These are phyloP conservation scores for Phenganax stokvisi DNA, from an alignment of 92 coral and sea anemone species.

Conservation along the genomic window DNA sequence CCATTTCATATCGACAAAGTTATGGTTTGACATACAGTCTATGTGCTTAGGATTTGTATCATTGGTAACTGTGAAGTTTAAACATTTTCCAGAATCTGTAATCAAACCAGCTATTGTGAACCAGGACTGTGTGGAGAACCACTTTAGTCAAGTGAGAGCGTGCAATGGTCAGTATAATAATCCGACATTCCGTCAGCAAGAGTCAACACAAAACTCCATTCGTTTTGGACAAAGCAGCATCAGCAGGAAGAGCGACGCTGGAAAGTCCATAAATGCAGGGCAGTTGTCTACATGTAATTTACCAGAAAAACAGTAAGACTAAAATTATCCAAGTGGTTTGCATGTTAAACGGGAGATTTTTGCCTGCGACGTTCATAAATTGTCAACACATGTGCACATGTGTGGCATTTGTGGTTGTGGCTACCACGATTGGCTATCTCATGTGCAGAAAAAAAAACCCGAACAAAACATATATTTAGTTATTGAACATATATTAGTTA, in stretches of 20 bases:
- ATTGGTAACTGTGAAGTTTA: constrained; percentile 41
- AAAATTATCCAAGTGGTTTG: not conserved
- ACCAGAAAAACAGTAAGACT: not conserved
- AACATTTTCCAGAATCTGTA: constrained; percentile 44
- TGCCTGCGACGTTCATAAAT: not conserved
- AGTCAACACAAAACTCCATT: constrained; percentile 50
- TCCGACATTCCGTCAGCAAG: constrained; percentile 51
- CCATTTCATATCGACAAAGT: constrained; percentile 40
- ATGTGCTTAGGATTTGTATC: constrained; percentile 52
- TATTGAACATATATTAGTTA: not conserved
- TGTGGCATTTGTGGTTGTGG: too few relatives aligned
- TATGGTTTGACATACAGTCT: constrained; percentile 53
- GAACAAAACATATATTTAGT: too few relatives aligned
- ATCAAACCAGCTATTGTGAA: constrained; percentile 56
- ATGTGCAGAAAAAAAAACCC: too few relatives aligned
- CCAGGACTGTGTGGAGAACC: constrained; percentile 62
- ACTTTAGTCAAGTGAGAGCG: constrained; percentile 54
- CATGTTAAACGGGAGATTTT: not conserved
- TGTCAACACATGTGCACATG: too few relatives aligned
- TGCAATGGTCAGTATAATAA: constrained; percentile 60
- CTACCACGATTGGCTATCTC: too few relatives aligned
- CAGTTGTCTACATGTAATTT: not conserved
- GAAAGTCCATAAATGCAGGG: constrained; percentile 31
- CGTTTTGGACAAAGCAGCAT: constrained; percentile 51
- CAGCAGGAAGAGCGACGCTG: constrained; percentile 45